Evolutionary conservation across 1,140 invertebrate genomes (phyloP).

Genomic region (Dryas iulia): DNA sequence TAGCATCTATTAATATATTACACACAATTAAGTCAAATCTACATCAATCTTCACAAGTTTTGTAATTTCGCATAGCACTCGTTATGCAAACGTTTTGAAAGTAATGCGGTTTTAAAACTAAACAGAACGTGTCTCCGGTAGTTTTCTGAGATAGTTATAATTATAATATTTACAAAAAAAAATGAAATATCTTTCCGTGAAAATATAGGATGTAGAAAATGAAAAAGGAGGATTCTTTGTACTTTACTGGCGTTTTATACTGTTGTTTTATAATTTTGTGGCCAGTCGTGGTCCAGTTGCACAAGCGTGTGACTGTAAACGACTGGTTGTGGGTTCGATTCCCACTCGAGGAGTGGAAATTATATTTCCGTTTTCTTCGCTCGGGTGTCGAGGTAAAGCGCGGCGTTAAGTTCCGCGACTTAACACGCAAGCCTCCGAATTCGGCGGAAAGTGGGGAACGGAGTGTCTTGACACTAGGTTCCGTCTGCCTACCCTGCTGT

Average conservation of each 20-base stretch:
- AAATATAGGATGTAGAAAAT: neutral
- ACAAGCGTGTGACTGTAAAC: no score
- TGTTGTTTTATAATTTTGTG: neutral
- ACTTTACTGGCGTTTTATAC: neutral
- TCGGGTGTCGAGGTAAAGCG: no score
- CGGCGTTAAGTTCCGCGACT: no score
- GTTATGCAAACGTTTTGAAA: constrained; percentile 24
- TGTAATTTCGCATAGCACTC: constrained; percentile 12
- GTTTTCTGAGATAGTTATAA: neutral
- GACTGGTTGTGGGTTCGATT: no score
- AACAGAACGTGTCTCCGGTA: constrained; percentile 31
- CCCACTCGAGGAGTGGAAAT: no score
- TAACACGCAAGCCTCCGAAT: no score
- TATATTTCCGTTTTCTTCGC: no score
- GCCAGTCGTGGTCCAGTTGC: no score
- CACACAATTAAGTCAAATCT: constrained; percentile 9
- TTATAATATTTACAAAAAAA: neutral
- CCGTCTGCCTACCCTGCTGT: no score
- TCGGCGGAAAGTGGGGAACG: no score
- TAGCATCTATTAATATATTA: no score
- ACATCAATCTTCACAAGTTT: constrained; percentile 6
- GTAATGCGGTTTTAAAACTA: constrained; percentile 12
- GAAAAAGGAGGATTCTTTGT: neutral
- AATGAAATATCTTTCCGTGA: neutral
- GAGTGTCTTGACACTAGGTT: no score